Conservation (phyloP, 2,113 vertebrate genomes). For the Mustela nigripes region DNA sequence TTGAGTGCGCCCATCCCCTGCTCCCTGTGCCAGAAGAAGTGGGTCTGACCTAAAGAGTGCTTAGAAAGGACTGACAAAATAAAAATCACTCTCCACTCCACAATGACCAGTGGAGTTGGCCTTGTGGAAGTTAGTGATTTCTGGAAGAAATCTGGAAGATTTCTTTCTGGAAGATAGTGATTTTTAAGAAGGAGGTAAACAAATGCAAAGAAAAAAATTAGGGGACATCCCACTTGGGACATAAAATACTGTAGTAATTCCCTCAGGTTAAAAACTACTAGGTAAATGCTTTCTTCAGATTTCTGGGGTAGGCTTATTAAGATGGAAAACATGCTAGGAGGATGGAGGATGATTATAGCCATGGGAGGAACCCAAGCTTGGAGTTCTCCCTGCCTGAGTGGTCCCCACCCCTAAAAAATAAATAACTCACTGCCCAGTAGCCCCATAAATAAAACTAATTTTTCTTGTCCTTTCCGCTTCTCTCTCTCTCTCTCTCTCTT, state of each 20-base stretch:
- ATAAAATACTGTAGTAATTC: constrained; percentile 40
- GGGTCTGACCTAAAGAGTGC: neutral
- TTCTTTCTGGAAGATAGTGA: constrained; percentile 5
- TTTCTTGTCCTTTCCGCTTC: neutral
- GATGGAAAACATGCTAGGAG: neutral
- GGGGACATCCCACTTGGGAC: neutral
- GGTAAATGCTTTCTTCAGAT: neutral
- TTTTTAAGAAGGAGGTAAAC: constrained; percentile 63
- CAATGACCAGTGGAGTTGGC: neutral
- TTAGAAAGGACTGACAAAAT: neutral
- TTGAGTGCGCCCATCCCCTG: neutral
- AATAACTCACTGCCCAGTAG: constrained; percentile 36
- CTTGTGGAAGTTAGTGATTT: neutral
- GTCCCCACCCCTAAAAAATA: constrained; percentile 21
- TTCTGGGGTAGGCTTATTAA: neutral
- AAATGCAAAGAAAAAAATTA: constrained; percentile 13
- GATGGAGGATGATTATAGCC: neutral
- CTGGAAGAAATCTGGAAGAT: too few relatives aligned
- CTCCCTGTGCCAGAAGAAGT: neutral
- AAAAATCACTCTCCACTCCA: neutral
- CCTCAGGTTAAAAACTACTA: neutral
- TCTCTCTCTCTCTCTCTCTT: neutral
- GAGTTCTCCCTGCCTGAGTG: neutral
- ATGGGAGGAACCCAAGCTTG: neutral
- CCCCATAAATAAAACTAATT: constrained; percentile 52